These are phyloP conservation scores for Tinamus major DNA, from an alignment of 2,797 vertebrate genomes.

Conservation along the genomic window DNA sequence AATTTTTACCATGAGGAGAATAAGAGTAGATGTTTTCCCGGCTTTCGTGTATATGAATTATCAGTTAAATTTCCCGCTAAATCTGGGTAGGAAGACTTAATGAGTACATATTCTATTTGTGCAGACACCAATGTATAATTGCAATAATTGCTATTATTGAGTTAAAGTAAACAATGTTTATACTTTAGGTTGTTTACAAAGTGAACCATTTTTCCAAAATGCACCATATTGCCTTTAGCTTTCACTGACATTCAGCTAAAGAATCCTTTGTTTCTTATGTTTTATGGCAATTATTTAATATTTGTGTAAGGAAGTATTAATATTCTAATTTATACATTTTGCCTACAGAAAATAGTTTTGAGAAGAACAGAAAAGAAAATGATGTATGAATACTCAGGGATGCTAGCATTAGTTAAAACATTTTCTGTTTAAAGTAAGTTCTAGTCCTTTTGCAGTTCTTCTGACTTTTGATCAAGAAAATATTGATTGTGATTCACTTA, in stretches of 20 bases:
- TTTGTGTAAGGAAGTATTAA: neutral
- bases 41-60: neutral
- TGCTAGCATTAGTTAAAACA: neutral
- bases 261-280: neutral
- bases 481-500: conserved; percentile 35
- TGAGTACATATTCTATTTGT: neutral
- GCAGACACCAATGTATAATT: neutral
- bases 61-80: neutral
- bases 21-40: neutral
- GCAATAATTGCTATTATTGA: neutral
- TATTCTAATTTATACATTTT: neutral
- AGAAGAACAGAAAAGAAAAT: neutral
- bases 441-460: conserved; percentile 5
- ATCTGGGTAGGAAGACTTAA: neutral
- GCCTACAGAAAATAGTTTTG: neutral
- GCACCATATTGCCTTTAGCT: neutral
- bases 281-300: neutral
- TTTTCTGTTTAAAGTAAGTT: neutral
- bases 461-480: neutral
- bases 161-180: neutral
- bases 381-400: neutral
- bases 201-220: neutral
- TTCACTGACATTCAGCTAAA: neutral
- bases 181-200: neutral
- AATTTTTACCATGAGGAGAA: neutral